These are phyloP conservation scores for Fistularia commersonii DNA, from an alignment of 2,797 vertebrate species.

Conservation along the genomic window DNA sequence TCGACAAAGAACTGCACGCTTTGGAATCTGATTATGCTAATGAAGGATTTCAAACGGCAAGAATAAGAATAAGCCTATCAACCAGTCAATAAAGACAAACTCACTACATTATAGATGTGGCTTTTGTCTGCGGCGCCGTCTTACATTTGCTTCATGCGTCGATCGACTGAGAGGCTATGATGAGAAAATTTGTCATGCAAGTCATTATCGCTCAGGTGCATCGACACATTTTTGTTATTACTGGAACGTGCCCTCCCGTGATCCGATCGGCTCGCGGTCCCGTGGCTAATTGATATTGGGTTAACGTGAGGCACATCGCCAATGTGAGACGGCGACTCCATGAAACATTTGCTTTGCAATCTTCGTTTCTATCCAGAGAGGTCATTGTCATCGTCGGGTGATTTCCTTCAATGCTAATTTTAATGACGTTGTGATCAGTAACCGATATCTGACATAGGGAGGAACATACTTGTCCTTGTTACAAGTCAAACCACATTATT, in stretches of 20 bases:
- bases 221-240: conserved; percentile 11
- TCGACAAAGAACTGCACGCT: conserved; percentile 51
- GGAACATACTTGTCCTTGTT: too few species aligned
- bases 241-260: conserved; percentile 1
- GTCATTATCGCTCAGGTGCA: conserved; percentile 9
- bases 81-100: conserved; percentile 45
- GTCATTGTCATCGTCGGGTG: too few species aligned
- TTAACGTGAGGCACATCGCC: conserved; percentile 4
- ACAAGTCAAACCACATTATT: too few species aligned
- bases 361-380: too few species aligned
- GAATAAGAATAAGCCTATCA: conserved; percentile 55
- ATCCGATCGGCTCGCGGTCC: conserved; percentile 11
- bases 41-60: conserved; percentile 55
- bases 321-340: too few species aligned
- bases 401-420: too few species aligned
- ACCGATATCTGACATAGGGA: too few species aligned
- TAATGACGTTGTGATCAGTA: too few species aligned
- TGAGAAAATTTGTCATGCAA: conserved; percentile 24
- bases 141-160: conserved; percentile 1
- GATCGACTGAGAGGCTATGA: conserved; percentile 24
- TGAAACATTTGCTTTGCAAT: too few species aligned
- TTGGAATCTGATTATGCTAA: conserved; percentile 54
- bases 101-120: conserved; percentile 17
- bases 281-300: conserved; percentile 14
- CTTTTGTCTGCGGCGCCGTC: conserved; percentile 15